A percentile compares a stretch with the other conserved stretches of the same genome.
Evolutionary conservation across 2,797 vertebrate species (phyloP).

Genomic region (Pterois miles): DNA sequence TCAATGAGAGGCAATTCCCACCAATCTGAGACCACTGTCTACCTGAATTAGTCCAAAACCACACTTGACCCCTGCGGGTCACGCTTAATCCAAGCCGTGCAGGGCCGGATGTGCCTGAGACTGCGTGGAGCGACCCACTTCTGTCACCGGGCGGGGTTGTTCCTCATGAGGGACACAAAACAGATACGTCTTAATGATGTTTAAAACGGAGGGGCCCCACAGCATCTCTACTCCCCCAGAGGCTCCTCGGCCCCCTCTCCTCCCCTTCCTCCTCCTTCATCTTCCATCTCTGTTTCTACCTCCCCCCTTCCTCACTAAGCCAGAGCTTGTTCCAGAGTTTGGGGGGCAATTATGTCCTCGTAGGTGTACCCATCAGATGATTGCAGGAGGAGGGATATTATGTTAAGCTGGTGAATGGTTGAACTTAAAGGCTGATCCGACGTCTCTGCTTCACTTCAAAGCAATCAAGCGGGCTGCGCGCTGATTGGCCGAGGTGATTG

Average conservation of each 20-base stretch:
- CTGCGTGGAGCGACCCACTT: constrained; percentile 70
- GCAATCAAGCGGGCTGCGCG: constrained; percentile 63
- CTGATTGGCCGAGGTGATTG: constrained; percentile 69
- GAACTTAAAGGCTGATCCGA: constrained; percentile 71
- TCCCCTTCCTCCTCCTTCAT: constrained; percentile 1
- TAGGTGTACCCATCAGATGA: constrained; percentile 81
- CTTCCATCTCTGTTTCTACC: constrained; percentile 32
- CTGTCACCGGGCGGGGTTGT: constrained; percentile 67
- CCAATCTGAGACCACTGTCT: constrained; percentile 72
- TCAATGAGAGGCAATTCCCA: constrained; percentile 68
- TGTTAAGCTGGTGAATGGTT: constrained; percentile 76
- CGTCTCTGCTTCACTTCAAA: constrained; percentile 82
- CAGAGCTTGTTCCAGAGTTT: constrained; percentile 65
- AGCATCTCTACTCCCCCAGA: constrained; percentile 26
- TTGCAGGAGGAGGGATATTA: constrained; percentile 75
- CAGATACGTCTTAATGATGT: constrained; percentile 76
- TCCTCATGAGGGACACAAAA: constrained; percentile 69
- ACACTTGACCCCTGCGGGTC: constrained; percentile 81
- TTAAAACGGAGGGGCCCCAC: constrained; percentile 66
- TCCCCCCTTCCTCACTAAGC: constrained; percentile 11
- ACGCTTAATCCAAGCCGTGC: constrained; percentile 74
- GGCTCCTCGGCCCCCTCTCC: constrained; percentile 7
- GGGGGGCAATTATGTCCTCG: constrained; percentile 72
- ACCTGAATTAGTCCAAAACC: constrained; percentile 78
- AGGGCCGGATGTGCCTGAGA: constrained; percentile 77